Conservation (phyloP, 2,888 invertebrate genomes). For the Sicus ferrugineus region DNA sequence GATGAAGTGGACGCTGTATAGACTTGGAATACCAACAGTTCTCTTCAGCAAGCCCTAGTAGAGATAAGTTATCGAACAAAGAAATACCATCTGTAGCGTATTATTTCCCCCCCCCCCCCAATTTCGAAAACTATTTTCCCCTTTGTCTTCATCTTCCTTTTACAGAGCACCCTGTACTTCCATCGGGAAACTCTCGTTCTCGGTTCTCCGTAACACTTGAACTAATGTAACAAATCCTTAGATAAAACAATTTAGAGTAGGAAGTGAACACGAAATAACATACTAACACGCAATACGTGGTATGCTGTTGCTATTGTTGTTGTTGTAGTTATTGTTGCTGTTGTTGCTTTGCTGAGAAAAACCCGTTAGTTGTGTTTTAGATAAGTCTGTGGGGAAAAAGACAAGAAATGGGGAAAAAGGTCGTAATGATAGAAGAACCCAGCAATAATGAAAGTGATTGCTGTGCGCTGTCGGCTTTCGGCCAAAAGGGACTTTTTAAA, state of each 20-base stretch:
- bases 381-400: constrained; percentile 11
- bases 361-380: constrained; percentile 15
- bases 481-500: neutral
- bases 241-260: constrained; percentile 5
- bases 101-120: too few species aligned
- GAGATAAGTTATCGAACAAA: too few species aligned
- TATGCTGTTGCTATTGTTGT: neutral
- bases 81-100: too few species aligned
- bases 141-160: neutral
- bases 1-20: too few species aligned
- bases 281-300: neutral
- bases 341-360: too few species aligned
- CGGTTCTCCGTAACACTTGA: constrained; percentile 15
- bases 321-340: constrained; percentile 1
- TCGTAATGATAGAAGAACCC: constrained; percentile 5
- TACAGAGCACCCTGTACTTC: neutral
- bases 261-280: constrained; percentile 7
- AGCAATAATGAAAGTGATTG: constrained; percentile 21
- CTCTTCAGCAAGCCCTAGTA: too few species aligned
- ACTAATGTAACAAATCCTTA: constrained; percentile 22
- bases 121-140: too few species aligned
- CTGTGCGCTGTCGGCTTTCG: neutral
- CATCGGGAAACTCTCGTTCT: neutral
- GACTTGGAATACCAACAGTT: too few species aligned
- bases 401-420: neutral